phyloP scores from a whole-genome alignment of 1,140 invertebrate genomes.

The Apis dorsata region DNA sequence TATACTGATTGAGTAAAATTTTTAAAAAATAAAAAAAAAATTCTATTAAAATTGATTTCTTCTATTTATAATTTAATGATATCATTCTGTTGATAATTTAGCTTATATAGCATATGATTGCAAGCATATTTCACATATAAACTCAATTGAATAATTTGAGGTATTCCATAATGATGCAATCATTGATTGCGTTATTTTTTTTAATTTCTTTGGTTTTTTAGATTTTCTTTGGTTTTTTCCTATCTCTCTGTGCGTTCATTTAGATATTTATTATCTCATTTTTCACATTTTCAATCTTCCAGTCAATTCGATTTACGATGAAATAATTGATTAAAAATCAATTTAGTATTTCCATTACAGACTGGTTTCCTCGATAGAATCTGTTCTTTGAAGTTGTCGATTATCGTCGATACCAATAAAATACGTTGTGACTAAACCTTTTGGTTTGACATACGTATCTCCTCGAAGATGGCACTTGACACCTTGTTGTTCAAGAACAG shows the following conservation, averaged over 20 bases:
- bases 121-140: conserved; percentile 20
- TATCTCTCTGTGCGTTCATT: not conserved
- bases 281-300: not conserved
- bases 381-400: conserved; percentile 58
- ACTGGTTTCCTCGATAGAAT: conserved; percentile 70
- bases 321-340: not conserved
- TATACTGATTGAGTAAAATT: conserved; percentile 20
- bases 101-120: not conserved
- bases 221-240: conserved; percentile 60
- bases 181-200: not conserved
- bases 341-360: conserved; percentile 59
- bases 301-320: too few species aligned
- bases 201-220: conserved; percentile 57
- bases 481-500: conserved; percentile 84
- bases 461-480: conserved; percentile 86
- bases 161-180: conserved; percentile 43
- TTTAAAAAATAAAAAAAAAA: conserved; percentile 1
- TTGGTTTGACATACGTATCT: conserved; percentile 88
- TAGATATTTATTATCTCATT: conserved; percentile 25
- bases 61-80: not conserved
- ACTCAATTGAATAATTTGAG: conserved; percentile 44
- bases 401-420: conserved; percentile 85
- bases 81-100: conserved; percentile 1
- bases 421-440: conserved; percentile 87
- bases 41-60: conserved; percentile 14